Evolutionary conservation across 2,888 invertebrate species (phyloP).

Genomic region (Campoletis raptor): DNA sequence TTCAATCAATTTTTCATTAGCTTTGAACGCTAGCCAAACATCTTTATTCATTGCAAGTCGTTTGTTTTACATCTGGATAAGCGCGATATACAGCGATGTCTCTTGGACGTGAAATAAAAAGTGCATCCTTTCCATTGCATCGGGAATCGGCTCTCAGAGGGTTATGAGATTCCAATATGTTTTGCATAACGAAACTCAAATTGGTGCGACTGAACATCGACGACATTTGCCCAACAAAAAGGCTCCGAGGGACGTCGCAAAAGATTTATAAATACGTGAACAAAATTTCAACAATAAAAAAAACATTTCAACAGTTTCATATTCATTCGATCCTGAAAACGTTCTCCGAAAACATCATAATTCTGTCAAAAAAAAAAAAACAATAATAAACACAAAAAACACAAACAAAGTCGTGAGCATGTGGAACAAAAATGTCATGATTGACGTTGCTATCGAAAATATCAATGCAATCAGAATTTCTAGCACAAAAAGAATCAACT

Average conservation of each 20-base stretch:
- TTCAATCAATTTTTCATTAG: neutral
- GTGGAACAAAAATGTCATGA: neutral
- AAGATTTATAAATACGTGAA: too few species aligned
- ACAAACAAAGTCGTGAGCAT: too few species aligned
- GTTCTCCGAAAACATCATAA: too few species aligned
- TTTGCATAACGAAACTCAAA: neutral
- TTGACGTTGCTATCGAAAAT: neutral
- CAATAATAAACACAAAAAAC: too few species aligned
- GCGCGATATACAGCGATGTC: neutral
- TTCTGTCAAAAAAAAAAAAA: too few species aligned
- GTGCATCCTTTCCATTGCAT: neutral
- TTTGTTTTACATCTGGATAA: neutral
- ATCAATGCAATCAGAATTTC: neutral
- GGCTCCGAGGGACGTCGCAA: too few species aligned
- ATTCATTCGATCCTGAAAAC: too few species aligned
- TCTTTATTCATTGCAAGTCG: neutral
- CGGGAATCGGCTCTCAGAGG: neutral
- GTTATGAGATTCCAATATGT: neutral
- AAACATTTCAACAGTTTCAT: too few species aligned
- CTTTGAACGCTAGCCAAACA: neutral
- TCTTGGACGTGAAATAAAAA: neutral
- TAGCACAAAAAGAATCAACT: neutral
- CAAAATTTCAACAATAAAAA: too few species aligned
- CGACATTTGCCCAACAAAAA: too few species aligned
- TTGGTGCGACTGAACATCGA: too few species aligned